These are phyloP conservation scores for Emydoidea blandingii DNA, from an alignment of 2,797 vertebrate genomes.

Conservation along the genomic window DNA sequence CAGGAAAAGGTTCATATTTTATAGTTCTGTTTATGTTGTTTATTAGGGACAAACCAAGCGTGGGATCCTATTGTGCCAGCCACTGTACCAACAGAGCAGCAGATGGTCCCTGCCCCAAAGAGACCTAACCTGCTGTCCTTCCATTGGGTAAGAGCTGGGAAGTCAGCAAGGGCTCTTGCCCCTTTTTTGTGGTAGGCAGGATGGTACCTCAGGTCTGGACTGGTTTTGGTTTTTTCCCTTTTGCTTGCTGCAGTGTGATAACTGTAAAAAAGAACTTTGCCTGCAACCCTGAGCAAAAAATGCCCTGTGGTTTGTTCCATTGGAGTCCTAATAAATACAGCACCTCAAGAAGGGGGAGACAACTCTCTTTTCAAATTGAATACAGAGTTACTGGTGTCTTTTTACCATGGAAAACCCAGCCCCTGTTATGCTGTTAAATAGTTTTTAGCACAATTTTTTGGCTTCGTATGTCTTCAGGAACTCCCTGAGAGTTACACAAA, in stretches of 20 bases:
- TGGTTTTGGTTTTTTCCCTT: not conserved
- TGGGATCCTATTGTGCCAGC: rapidly evolving
- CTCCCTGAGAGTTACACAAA: too few relatives aligned
- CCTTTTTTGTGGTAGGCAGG: not conserved
- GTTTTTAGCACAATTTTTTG: not conserved
- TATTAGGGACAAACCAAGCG: not conserved
- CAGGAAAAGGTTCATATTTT: not conserved
- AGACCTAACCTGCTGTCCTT: not conserved
- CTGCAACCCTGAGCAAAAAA: not conserved
- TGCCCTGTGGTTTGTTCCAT: not conserved
- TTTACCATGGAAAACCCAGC: not conserved
- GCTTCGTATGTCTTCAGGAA: not conserved
- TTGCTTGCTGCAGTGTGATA: not conserved
- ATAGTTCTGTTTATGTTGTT: not conserved
- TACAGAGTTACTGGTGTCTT: not conserved
- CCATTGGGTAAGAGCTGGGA: not conserved
- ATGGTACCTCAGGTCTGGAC: not conserved
- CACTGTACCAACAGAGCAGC: rapidly evolving
- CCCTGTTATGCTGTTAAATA: not conserved
- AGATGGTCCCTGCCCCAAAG: not conserved
- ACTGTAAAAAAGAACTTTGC: not conserved
- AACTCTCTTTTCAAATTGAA: not conserved
- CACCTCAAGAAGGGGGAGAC: not conserved
- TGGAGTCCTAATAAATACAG: not conserved
- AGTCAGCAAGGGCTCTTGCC: not conserved